Base-by-base conservation (phyloP, 2,888 invertebrate species). In the Desoria tigrina region DNA sequence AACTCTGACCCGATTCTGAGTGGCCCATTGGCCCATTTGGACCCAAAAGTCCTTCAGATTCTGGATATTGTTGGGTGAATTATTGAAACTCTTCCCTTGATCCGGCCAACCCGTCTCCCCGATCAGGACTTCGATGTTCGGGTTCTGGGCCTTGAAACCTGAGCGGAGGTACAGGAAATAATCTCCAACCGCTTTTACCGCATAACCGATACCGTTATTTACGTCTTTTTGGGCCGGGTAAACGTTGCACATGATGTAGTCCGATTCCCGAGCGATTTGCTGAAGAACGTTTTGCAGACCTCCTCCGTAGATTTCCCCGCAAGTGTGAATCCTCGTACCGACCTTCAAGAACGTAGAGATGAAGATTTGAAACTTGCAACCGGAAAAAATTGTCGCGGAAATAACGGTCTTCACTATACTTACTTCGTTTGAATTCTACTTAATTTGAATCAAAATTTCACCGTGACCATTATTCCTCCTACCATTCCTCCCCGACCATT, bases 301-400 rank as follows among this genome's bases (percentile, higher is more conserved):
- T 39, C 75, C 75, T 23, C 66, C 68, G 61, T 62, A 72, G 16
- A 72, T 69, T 24, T 71, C 68, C 1, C 69, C 69, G 55, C 76
- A 76, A n/a, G 65, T 66, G 49, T 76, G 71, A 51, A 71, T 63
- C 39, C 76, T 23, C 0, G 75, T 61, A n/a, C n/a, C n/a, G n/a
- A n/a, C n/a, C n/a, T n/a, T n/a, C 16, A 16, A 11, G 39, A 16
- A 39, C 9, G 39, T 39, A n/a, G n/a, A n/a, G n/a, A n/a, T n/a
- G n/a, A n/a, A n/a, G n/a, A n/a, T n/a, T n/a, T n/a, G n/a, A n/a
- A n/a, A n/a, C n/a, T n/a, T n/a, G n/a, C n/a, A n/a, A n/a, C n/a
- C n/a, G n/a, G n/a, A n/a, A n/a, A n/a, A n/a, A n/a, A n/a, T n/a
- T n/a, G n/a, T n/a, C n/a, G n/a, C n/a, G n/a, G n/a, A n/a, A n/a